Base-by-base conservation (phyloP, 2,113 vertebrate genomes). In the Bothrops jararaca region DNA sequence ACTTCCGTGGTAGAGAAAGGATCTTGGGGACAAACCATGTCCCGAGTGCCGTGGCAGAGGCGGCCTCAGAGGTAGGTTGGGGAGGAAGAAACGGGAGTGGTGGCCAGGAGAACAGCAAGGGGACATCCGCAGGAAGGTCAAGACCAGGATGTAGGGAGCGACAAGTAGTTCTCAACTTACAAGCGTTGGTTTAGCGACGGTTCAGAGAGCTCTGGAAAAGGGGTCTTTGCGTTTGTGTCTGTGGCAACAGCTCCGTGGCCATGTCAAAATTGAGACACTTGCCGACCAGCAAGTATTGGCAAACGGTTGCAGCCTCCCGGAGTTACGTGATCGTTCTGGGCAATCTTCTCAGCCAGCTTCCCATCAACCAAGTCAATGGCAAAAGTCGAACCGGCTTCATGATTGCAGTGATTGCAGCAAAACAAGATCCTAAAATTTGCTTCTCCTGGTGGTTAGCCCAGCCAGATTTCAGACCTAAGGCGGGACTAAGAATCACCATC, bases 11-110 rank as follows among this genome's bases (percentile, higher is more conserved):
- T 57, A 48, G 57, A 69, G 34, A 18, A 1, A 10, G 1, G 53
- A 18, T 26, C 58, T n/a, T 3, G 1, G 3, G 6, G 1, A 22
- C 8, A 8, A 0, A 2, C 18, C 3, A 39, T 2, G 2, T 5
- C 8, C 9, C 1, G 0, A 11, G 12, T 53, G 0, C 8, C 11
- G 11, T 57, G 7, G 3, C 1, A 29, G 39, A n/a, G 26, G 24
- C 10, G 1, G 2, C 12, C 26, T 3, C 29, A 52, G 39, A 39
- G 2, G 93, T 93, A 69, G 69, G 88, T 42, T 20, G 6, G 26
- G 11, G 29, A 22, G 29, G 0, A 54, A 15, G 34, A 57, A 39
- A 34, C 3, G 22, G 18, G n/a, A 7, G 24, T 0, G 5, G 6
- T 23, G 7, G 56, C 9, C 54, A 8, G 50, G 29, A 50, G 48